Evolutionary conservation across 1,140 invertebrate genomes (phyloP), one percentile per base, ranked within the genome.

Genomic region (Ceratina australensis): DNA sequence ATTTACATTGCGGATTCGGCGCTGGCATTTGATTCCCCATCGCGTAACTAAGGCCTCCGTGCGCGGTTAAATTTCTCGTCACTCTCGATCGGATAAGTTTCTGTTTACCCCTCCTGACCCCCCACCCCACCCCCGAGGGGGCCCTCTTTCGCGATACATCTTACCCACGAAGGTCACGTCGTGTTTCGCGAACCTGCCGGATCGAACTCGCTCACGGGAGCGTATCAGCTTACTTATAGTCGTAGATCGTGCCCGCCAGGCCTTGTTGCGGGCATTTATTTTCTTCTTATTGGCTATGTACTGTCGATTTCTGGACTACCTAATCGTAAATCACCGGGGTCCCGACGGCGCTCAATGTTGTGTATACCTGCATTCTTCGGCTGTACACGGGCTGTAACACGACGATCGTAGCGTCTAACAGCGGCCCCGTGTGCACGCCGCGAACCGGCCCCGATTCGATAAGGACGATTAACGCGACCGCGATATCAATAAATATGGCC

Each of bases 221-320:
- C 80, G 80, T 86, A 86, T 86, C 84, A 78, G 72, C 80, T 85
- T 85, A 82, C 82, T 78, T 82, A 42, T 42, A 78, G 66, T 64
- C 80, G 69, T 86, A 86, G 83, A 85, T 86, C 84, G 84, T 85
- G 83, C 76, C 26, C 83, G 84, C 79, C 77, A 57, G 80, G 72
- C 81, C 80, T 84, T 80, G 84, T 85, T 82, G 77, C 69, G 1
- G 78, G 57, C 77, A 72, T 85, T 81, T 81, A 79, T 81, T 85
- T 80, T 86, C 84, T 85, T 86, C 84, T 86, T 86, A 85, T 85
- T 86, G 80, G 65, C 73, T 59, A 57, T 86, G 83, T 86, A 86
- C 84, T 86, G 84, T 86, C 84, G 84, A 86, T 86, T 86, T 86
- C 84, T 85, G 80, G 84, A 75, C 84, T 86, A 86, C 84, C 83